phyloP scores from a whole-genome alignment of 2,113 vertebrate species.

The Phocoena phocoena region DNA sequence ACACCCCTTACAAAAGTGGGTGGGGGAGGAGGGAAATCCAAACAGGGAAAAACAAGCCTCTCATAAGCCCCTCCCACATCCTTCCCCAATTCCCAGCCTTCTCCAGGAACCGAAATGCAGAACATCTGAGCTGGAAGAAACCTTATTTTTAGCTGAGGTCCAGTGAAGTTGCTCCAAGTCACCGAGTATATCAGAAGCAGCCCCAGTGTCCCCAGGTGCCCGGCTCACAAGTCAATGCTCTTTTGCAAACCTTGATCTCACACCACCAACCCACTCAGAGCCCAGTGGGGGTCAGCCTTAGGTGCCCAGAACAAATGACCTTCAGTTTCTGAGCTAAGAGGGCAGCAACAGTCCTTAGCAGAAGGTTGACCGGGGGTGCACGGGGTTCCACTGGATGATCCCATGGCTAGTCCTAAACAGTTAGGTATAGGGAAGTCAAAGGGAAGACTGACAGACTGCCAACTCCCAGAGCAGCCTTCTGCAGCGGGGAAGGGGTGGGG shows the following conservation, averaged over 20 bases:
- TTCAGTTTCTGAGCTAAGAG: background rate
- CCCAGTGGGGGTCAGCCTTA: background rate
- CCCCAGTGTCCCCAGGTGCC: background rate
- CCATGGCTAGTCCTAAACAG: background rate
- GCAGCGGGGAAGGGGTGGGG: background rate
- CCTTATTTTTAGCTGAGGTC: slow-evolving; percentile 54
- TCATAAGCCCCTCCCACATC: slow-evolving; percentile 66
- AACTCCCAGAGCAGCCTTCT: background rate
- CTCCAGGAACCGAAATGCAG: slow-evolving; percentile 18
- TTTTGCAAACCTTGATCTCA: background rate
- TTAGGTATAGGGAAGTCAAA: background rate
- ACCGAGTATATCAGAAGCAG: background rate
- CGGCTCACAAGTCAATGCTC: background rate
- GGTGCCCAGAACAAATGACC: background rate
- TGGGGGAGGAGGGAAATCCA: slow-evolving; percentile 35
- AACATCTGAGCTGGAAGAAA: slow-evolving; percentile 22
- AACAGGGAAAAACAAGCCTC: slow-evolving; percentile 64
- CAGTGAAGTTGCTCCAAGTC: background rate
- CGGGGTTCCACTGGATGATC: background rate
- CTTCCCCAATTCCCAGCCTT: slow-evolving; percentile 50
- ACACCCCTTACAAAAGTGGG: background rate
- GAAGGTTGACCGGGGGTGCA: background rate
- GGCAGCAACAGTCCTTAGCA: background rate
- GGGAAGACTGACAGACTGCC: background rate
- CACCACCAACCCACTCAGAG: background rate